phyloP scores from a whole-genome alignment of 2,888 invertebrate genomes.

The Crepidodera aurea region DNA sequence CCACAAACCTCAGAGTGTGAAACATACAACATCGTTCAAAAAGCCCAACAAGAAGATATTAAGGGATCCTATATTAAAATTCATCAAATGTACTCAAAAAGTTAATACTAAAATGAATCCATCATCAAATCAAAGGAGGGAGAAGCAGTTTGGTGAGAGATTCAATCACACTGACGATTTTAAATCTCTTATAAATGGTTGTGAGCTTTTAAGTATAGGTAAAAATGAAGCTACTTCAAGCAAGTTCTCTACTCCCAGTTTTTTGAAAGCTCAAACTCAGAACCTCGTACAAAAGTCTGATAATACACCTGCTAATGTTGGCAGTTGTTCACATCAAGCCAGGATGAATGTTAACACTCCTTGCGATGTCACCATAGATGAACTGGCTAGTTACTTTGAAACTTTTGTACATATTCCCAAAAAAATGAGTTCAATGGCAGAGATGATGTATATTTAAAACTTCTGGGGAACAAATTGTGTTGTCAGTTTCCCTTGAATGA shows the following conservation, averaged over 20 bases:
- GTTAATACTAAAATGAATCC: conserved; percentile 32
- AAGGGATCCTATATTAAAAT: conserved; percentile 67
- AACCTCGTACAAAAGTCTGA: conserved; percentile 35
- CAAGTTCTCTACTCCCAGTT: conserved; percentile 52
- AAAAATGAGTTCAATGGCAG: conserved; percentile 97
- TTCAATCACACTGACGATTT: conserved; percentile 55
- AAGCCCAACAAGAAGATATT: conserved; percentile 61
- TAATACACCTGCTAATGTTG: conserved; percentile 44
- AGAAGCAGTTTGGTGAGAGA: conserved; percentile 55
- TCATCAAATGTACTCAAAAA: conserved; percentile 58
- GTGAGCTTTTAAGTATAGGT: conserved; percentile 57
- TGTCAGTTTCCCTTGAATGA: not conserved
- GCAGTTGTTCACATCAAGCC: conserved; percentile 79
- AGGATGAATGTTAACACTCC: conserved; percentile 70
- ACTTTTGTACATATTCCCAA: conserved; percentile 95
- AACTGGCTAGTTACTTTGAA: conserved; percentile 94
- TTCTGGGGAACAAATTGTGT: not conserved
- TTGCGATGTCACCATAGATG: conserved; percentile 91
- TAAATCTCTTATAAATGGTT: conserved; percentile 58
- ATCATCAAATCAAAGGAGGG: conserved; percentile 33
- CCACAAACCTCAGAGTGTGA: conserved; percentile 49
- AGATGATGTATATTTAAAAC: conserved; percentile 94
- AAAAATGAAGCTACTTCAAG: conserved; percentile 41
- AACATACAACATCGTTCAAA: conserved; percentile 55
- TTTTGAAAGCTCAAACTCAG: conserved; percentile 50